Evolutionary conservation across 2,113 vertebrate species (phyloP).

Genomic region (Tupaia chinensis): DNA sequence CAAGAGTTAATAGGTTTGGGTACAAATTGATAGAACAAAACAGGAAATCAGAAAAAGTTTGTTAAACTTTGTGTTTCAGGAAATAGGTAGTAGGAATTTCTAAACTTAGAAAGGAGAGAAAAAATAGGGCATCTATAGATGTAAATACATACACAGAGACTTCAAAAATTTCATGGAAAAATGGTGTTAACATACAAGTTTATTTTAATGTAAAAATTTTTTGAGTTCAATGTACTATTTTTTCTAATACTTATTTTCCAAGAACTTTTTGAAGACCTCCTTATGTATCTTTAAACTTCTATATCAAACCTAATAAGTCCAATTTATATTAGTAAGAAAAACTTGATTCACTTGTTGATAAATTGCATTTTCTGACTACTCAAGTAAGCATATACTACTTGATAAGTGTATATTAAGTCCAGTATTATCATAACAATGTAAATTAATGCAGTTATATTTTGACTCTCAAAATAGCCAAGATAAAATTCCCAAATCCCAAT

Average conservation of each 20-base stretch:
- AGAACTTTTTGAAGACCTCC: no score
- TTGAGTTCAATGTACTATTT: no score
- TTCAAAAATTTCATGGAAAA: no score
- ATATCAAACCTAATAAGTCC: background rate
- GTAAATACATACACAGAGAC: no score
- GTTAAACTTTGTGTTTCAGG: conserved; percentile 7
- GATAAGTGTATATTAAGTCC: background rate
- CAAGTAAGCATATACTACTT: background rate
- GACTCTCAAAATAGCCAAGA: background rate
- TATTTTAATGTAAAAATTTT: no score
- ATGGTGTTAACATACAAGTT: no score
- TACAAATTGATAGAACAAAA: background rate
- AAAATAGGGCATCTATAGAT: background rate
- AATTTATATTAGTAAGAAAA: conserved; percentile 47
- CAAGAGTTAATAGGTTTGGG: background rate
- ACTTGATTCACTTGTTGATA: background rate
- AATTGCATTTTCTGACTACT: background rate
- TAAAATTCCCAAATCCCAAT: conserved; percentile 18
- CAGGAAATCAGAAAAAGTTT: no score
- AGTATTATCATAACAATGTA: background rate
- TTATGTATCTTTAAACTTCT: background rate
- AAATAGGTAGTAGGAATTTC: background rate
- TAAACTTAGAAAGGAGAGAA: background rate
- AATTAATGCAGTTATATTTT: conserved; percentile 25
- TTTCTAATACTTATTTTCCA: no score